Evolutionary conservation across 2,113 vertebrate genomes (phyloP).

Genomic region (Pogonocichla stellata): DNA sequence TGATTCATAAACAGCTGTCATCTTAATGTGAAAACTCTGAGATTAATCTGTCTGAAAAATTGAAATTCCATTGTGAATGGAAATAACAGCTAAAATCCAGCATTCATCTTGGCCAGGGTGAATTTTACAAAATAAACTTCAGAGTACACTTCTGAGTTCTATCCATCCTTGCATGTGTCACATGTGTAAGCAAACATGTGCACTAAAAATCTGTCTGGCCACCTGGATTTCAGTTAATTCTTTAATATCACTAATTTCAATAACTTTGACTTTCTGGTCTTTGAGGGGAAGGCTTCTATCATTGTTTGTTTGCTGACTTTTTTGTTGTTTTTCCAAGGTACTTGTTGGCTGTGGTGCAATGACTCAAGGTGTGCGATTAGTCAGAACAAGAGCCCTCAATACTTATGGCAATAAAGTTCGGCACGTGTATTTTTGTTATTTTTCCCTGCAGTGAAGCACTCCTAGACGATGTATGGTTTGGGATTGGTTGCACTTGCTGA

Average conservation of each 20-base stretch:
- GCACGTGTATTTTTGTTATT: neutral
- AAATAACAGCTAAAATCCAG: conserved; percentile 20
- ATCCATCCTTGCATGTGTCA: neutral
- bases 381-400: neutral
- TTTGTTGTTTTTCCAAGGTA: neutral
- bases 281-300: neutral
- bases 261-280: neutral
- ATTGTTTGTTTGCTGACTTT: neutral
- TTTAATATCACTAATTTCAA: neutral
- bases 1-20: conserved; percentile 9
- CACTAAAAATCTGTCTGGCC: neutral
- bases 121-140: neutral
- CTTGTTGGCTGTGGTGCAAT: neutral
- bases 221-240: neutral
- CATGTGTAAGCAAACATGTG: neutral
- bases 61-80: neutral
- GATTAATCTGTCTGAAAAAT: neutral
- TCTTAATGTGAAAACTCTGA: neutral
- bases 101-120: neutral
- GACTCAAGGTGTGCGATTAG: neutral
- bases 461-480: neutral
- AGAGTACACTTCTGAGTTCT: neutral
- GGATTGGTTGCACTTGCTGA: neutral
- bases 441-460: neutral
- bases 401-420: neutral